phyloP scores from a whole-genome alignment of 2,888 invertebrate species.

The Drosophila mayaguana region DNA sequence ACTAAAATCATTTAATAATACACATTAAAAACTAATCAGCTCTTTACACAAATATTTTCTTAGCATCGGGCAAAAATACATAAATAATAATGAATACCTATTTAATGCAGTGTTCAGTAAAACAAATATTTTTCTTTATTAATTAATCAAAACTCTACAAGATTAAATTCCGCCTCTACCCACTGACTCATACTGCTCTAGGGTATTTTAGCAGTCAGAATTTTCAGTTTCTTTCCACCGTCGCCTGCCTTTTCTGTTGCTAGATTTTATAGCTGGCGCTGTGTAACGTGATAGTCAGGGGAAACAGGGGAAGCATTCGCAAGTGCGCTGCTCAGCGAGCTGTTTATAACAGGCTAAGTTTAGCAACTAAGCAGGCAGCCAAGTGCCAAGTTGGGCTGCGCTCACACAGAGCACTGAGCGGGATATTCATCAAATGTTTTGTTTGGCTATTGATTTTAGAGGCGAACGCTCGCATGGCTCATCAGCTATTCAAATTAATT shows the following conservation, averaged over 20 bases:
- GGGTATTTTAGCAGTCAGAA: background rate
- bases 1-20: too few relatives aligned
- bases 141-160: background rate
- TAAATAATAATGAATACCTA: too few relatives aligned
- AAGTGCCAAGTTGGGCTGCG: constrained; percentile 5
- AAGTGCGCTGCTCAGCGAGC: constrained; percentile 35
- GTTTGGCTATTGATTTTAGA: constrained; percentile 26
- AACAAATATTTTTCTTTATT: background rate
- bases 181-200: background rate
- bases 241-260: constrained; percentile 10
- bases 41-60: too few relatives aligned
- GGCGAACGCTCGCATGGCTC: constrained; percentile 22
- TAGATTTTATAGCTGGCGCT: constrained; percentile 17
- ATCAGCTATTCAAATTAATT: constrained; percentile 73
- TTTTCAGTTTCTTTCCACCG: background rate
- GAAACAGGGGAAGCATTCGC: constrained; percentile 48
- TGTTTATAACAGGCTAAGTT: constrained; percentile 19
- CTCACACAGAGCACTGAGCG: too few relatives aligned
- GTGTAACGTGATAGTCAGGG: constrained; percentile 51
- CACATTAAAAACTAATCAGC: too few relatives aligned
- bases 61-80: too few relatives aligned
- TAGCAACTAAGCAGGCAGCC: constrained; percentile 23
- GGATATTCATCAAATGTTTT: constrained; percentile 1
- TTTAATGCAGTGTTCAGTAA: too few relatives aligned
- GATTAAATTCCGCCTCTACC: too few relatives aligned